phyloP scores from a whole-genome alignment of 2,888 invertebrate species.

The Abrostola tripartita region DNA sequence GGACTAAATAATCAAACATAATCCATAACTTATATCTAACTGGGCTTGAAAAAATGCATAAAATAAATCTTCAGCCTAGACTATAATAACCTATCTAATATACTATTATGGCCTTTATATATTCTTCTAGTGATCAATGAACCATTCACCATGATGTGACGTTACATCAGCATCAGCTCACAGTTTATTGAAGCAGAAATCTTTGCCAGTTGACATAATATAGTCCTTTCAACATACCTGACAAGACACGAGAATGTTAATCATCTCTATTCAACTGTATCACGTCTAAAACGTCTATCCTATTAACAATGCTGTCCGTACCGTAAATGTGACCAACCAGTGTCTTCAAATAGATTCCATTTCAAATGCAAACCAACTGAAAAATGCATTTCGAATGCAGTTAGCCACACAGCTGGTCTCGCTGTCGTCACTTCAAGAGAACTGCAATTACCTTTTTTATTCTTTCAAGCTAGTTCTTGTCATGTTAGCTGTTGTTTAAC shows the following conservation, averaged over 20 bases:
- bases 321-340: background rate
- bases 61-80: no score
- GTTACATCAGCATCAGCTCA: no score
- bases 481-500: no score
- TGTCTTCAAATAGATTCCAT: background rate
- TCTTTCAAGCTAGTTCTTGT: background rate
- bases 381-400: background rate
- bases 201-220: background rate
- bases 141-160: no score
- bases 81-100: no score
- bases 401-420: background rate
- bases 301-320: no score
- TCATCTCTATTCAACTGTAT: background rate
- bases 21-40: no score
- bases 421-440: background rate
- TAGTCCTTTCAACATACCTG: background rate
- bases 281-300: background rate
- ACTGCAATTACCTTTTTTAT: slow-evolving; percentile 2
- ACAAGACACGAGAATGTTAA: background rate
- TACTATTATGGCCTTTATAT: no score
- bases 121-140: no score
- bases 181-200: slow-evolving; percentile 1
- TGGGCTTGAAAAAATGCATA: no score
- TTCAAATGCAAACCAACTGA: background rate
- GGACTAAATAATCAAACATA: no score